Evolutionary conservation across 35 echinoderm and acorn worm genomes (phyloP).

Genomic region (Ophiothrix spiculata): DNA sequence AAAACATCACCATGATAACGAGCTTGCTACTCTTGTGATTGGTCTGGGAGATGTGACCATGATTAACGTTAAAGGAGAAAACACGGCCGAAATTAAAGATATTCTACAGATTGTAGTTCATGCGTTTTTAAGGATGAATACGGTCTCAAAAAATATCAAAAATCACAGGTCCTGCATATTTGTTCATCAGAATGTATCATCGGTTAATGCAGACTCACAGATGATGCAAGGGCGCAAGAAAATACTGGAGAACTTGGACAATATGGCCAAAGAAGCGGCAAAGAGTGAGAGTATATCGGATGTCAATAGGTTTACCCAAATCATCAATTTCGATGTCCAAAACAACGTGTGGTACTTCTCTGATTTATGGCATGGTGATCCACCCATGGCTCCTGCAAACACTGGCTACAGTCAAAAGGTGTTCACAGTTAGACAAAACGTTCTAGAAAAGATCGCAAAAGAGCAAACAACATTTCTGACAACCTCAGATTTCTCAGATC

Average conservation of each 20-base stretch:
- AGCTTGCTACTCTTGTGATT: constrained; percentile 15
- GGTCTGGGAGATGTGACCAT: constrained; percentile 32
- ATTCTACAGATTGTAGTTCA: constrained; percentile 48
- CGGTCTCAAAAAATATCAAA: not conserved
- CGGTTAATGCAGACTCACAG: not conserved
- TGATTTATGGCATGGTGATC: too few species aligned
- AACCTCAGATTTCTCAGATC: too few species aligned
- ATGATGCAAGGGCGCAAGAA: not conserved
- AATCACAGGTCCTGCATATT: constrained; percentile 21
- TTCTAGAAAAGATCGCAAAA: too few species aligned
- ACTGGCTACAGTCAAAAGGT: too few species aligned
- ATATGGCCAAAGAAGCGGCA: constrained; percentile 19
- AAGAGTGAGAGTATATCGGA: not conserved
- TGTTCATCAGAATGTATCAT: constrained; percentile 33
- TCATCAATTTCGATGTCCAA: too few species aligned
- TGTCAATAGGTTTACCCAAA: constrained; percentile 3
- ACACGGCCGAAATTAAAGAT: constrained; percentile 32
- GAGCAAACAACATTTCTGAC: too few species aligned
- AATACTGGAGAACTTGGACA: not conserved
- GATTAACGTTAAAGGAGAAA: constrained; percentile 26
- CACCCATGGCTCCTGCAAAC: too few species aligned
- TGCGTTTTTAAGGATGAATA: constrained; percentile 37
- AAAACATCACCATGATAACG: constrained; percentile 38
- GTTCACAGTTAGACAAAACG: too few species aligned
- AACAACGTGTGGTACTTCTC: too few species aligned